Evolutionary conservation across 2,888 invertebrate genomes (phyloP).

Genomic region (Agriopis leucophaearia): DNA sequence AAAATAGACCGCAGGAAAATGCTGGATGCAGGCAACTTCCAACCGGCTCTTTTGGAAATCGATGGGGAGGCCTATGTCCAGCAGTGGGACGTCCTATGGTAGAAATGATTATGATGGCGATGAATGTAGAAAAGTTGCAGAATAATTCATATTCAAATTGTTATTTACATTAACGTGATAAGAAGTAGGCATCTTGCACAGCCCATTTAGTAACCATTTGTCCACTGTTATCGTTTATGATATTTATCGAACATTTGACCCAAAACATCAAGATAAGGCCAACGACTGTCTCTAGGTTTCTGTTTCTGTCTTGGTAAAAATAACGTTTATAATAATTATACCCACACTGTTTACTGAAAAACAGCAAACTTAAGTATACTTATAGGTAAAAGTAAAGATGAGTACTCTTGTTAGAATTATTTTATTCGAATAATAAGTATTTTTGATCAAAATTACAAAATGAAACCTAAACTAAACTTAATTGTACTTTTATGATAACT

Average conservation of each 20-base stretch:
- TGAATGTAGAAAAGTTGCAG: neutral
- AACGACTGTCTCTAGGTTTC: neutral
- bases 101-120: too few relatives aligned
- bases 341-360: too few relatives aligned
- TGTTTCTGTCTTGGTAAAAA: neutral
- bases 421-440: neutral
- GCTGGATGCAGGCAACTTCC: too few relatives aligned
- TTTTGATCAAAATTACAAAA: neutral
- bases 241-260: constrained; percentile 4
- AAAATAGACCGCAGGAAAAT: too few relatives aligned
- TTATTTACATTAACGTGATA: neutral
- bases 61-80: too few relatives aligned
- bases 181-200: neutral
- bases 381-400: neutral
- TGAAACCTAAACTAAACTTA: neutral
- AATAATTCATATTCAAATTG: neutral
- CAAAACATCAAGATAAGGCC: constrained; percentile 5
- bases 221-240: neutral
- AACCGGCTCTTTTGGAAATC: too few relatives aligned
- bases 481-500: neutral
- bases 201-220: neutral
- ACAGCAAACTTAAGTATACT: too few relatives aligned
- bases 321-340: neutral
- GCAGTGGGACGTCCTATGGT: too few relatives aligned
- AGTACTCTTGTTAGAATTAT: neutral